Evolutionary conservation across 2,797 vertebrate genomes (phyloP).

Genomic region (Acridotheres tristis): DNA sequence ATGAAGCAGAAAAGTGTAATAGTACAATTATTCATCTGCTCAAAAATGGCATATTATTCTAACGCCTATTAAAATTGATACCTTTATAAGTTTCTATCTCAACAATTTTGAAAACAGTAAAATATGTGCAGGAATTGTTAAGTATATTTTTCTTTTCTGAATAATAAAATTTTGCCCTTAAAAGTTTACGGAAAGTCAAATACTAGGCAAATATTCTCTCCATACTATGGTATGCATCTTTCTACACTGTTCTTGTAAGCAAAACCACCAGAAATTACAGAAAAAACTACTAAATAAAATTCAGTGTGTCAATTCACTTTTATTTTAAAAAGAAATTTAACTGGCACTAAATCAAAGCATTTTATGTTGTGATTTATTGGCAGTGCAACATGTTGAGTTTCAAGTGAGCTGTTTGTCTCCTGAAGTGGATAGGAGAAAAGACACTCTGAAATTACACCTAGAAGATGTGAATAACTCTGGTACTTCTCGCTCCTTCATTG

Average conservation of each 20-base stretch:
- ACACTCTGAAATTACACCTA: not conserved
- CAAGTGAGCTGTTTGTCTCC: not conserved
- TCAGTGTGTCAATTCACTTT: not conserved
- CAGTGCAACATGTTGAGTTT: not conserved
- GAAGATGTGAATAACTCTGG: not conserved
- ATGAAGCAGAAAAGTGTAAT: conserved; percentile 36
- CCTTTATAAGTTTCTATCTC: conserved; percentile 4
- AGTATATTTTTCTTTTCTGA: not conserved
- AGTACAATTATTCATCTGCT: conserved; percentile 19
- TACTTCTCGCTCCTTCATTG: not conserved
- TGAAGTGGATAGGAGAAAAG: not conserved
- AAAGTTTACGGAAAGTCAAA: conserved; percentile 30
- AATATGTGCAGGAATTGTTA: conserved; percentile 13
- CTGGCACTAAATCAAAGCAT: not conserved
- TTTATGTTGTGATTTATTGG: not conserved
- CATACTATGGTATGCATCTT: not conserved
- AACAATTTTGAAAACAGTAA: conserved; percentile 46
- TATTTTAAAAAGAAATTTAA: not conserved
- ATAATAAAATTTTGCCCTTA: conserved; percentile 26
- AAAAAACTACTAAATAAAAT: not conserved
- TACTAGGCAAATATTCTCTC: not conserved
- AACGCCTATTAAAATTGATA: conserved; percentile 22
- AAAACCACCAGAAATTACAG: not conserved
- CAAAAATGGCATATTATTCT: conserved; percentile 7
- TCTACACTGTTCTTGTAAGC: not conserved